Base-by-base conservation (phyloP, 2,113 vertebrate genomes). In the Chaenocephalus aceratus region DNA sequence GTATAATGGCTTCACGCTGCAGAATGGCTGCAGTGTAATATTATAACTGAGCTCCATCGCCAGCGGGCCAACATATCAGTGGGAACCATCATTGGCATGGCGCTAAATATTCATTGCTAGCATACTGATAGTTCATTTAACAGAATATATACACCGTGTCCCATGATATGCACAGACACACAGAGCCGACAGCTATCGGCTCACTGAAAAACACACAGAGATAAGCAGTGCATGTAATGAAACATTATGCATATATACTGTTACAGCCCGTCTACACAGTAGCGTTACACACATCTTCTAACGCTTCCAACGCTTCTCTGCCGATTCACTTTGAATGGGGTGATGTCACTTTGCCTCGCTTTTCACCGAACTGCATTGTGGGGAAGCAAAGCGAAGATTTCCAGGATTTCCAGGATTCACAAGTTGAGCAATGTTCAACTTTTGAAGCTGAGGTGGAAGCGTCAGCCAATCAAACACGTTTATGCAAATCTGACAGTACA, bases 71-170 rank as follows among this genome's bases (percentile, higher is more conserved):
- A 75, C 60, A 79, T 78, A 79, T 88, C 75, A 82, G 72, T 44
- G 72, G 75, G 53, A 70, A 77, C 70, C 81, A 78, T 91, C 87
- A 82, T 36, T 7, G 23, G 36, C 44, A 52, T 58, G 14, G 56
- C 26, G 65, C 77, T 86, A 80, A 82, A 88, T 86, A 87, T 88
- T 88, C 76, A 87, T 67, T 76, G 79, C 72, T 30, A 54, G 72
- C 58, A 72, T 48, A 69, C 52, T 71, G 86, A 84, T 54, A 72
- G 76, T 70, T 74, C 74, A 76, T 41, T 61, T 77, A 82, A 86
- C 77, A 46, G 48, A 53, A 83, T 66, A 85, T 83, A 84, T 79
- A 83, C 10, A 83, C 10, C 52, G 73, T 30, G 64, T 34, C 45
- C 21, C 23, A 45, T 10, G 11, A 44, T 63, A 45, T 48, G 67